These are phyloP conservation scores for Conomelus anceps DNA, from an alignment of 2,888 invertebrate species.

Conservation along the genomic window DNA sequence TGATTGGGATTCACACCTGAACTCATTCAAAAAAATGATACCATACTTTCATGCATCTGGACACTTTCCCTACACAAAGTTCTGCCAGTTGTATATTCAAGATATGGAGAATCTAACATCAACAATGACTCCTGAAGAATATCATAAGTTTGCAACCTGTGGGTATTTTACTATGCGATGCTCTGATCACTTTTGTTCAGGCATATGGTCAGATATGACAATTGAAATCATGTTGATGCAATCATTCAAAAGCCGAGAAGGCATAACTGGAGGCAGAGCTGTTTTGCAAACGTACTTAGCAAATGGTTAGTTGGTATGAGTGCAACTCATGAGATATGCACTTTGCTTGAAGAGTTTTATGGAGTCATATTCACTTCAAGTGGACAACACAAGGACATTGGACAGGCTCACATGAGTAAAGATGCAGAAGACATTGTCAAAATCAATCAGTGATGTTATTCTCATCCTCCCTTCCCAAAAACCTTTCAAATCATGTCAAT, in stretches of 20 bases:
- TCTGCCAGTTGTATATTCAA: slow-evolving; percentile 40
- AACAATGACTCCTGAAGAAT: slow-evolving; percentile 33
- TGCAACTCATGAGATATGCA: slow-evolving; percentile 28
- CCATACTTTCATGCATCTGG: slow-evolving; percentile 40
- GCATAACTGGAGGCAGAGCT: slow-evolving; percentile 30
- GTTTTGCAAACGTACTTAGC: slow-evolving; percentile 28
- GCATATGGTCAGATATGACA: slow-evolving; percentile 29
- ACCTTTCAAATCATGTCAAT: too few species aligned
- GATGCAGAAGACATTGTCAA: too few species aligned
- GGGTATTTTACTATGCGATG: slow-evolving; percentile 28
- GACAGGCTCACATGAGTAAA: too few species aligned
- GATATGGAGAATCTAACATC: slow-evolving; percentile 37
- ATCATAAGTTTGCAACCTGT: slow-evolving; percentile 28
- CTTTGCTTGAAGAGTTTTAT: slow-evolving; percentile 29
- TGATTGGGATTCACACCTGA: slow-evolving; percentile 37
- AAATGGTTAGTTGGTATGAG: slow-evolving; percentile 31
- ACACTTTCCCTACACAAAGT: slow-evolving; percentile 40
- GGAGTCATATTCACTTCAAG: too few species aligned
- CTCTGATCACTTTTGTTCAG: slow-evolving; percentile 26
- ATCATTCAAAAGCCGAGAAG: slow-evolving; percentile 33
- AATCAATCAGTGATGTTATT: not conserved
- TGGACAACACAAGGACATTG: too few species aligned
- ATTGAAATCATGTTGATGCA: slow-evolving; percentile 39
- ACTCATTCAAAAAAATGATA: slow-evolving; percentile 36
- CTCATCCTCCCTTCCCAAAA: too few species aligned